These are phyloP conservation scores for Andrena bicolor DNA, from an alignment of 2,888 invertebrate species.

Conservation along the genomic window DNA sequence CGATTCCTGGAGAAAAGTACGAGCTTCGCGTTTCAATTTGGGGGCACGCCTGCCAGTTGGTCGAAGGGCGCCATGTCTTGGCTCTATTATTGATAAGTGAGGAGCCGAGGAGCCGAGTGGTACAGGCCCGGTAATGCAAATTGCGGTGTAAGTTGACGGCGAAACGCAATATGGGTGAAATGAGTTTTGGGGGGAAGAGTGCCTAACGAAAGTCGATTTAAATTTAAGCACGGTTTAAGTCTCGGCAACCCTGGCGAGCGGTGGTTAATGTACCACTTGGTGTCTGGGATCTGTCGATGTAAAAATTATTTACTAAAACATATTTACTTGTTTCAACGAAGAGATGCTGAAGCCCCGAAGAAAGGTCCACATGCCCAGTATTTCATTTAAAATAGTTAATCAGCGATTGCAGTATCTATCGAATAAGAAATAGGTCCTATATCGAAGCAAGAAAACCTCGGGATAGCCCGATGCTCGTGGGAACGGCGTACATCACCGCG, in stretches of 20 bases:
- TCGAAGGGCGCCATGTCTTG: constrained; percentile 22
- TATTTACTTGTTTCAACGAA: no score
- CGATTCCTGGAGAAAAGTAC: neutral
- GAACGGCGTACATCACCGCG: neutral
- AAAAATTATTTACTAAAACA: no score
- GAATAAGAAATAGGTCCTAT: no score
- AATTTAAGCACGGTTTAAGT: constrained; percentile 36
- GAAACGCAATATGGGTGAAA: constrained; percentile 52
- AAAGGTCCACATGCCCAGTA: no score
- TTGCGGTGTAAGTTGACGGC: constrained; percentile 36
- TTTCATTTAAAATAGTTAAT: no score
- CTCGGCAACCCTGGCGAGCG: constrained; percentile 3
- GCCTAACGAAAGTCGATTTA: constrained; percentile 44
- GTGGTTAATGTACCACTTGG: constrained; percentile 2
- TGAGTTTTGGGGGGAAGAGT: constrained; percentile 22
- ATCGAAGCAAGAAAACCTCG: no score
- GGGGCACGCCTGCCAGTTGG: neutral
- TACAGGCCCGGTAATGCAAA: constrained; percentile 36
- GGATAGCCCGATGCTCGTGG: neutral
- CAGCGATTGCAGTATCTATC: no score
- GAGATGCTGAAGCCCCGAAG: no score
- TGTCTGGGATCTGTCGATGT: neutral
- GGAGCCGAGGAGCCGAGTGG: constrained; percentile 23
- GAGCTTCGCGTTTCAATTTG: constrained; percentile 14
- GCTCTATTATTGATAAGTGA: constrained; percentile 34